Evolutionary conservation across 2,888 invertebrate genomes (phyloP).

Genomic region (Acrocyrtus sp.): DNA sequence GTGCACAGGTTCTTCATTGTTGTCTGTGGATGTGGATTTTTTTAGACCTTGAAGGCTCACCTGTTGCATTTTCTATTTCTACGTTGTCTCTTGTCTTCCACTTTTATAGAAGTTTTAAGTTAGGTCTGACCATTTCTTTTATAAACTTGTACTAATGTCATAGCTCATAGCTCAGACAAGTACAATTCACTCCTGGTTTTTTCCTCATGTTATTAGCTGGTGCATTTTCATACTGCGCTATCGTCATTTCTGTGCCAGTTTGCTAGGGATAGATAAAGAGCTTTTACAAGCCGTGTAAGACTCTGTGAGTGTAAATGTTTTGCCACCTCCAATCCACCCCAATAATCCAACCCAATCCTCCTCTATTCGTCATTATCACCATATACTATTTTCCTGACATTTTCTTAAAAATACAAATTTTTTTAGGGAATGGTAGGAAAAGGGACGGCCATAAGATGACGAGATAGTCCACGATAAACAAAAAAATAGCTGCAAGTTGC

Average conservation of each 20-base stretch:
- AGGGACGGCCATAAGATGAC: neutral
- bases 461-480: neutral
- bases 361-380: neutral
- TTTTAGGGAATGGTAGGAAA: neutral
- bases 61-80: constrained; percentile 32
- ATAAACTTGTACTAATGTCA: too few species aligned
- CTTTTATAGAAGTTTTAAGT: too few species aligned
- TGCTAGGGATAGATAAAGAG: neutral
- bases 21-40: constrained; percentile 42
- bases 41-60: constrained; percentile 50
- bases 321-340: neutral
- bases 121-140: too few species aligned
- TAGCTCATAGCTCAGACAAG: too few species aligned
- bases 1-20: constrained; percentile 43
- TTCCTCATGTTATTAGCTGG: neutral
- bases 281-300: too few species aligned
- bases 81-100: neutral
- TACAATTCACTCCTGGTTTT: neutral
- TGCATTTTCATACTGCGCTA: neutral
- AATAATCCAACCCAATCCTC: neutral
- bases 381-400: neutral
- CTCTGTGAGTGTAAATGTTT: too few species aligned
- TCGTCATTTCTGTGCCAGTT: neutral
- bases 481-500: too few species aligned
- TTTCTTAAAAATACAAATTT: too few species aligned